These are phyloP conservation scores for Laspeyria flexula DNA, from an alignment of 2,888 invertebrate genomes.

Conservation along the genomic window DNA sequence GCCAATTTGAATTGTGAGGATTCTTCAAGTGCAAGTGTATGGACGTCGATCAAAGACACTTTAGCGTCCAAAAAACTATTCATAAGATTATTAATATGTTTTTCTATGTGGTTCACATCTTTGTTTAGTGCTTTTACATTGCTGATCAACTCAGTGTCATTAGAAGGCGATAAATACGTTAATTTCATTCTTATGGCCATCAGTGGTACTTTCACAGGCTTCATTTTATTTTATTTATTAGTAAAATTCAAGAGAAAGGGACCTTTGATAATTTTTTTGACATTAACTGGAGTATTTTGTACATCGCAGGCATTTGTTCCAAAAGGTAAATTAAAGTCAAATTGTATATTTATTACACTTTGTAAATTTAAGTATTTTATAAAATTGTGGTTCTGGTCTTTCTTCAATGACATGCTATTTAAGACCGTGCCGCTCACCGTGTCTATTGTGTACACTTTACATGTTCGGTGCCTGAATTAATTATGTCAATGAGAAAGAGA, in stretches of 20 bases:
- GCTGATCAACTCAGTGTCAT: constrained; percentile 88
- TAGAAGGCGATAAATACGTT: constrained; percentile 90
- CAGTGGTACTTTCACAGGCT: constrained; percentile 85
- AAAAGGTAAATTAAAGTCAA: constrained; percentile 17
- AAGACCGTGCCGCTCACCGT: too few relatives aligned
- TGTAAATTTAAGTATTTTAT: too few relatives aligned
- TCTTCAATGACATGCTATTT: too few relatives aligned
- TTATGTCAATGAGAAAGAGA: too few relatives aligned
- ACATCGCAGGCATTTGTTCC: constrained; percentile 26
- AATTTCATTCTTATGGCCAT: constrained; percentile 89
- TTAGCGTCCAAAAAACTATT: constrained; percentile 54
- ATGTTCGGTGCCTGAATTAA: too few relatives aligned
- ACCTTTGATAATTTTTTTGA: constrained; percentile 50
- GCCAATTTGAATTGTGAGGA: constrained; percentile 51
- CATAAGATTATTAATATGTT: constrained; percentile 56
- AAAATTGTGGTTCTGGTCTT: too few relatives aligned
- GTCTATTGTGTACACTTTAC: too few relatives aligned
- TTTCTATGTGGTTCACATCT: constrained; percentile 62
- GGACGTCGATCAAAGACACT: constrained; percentile 26
- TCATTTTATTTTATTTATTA: constrained; percentile 79
- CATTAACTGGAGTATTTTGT: constrained; percentile 30
- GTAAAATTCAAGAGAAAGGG: constrained; percentile 80
- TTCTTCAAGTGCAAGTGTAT: constrained; percentile 23
- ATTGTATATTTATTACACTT: not conserved
- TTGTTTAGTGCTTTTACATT: constrained; percentile 87